Conservation (phyloP, 2,888 invertebrate species). For the Cephus pygmeus region DNA sequence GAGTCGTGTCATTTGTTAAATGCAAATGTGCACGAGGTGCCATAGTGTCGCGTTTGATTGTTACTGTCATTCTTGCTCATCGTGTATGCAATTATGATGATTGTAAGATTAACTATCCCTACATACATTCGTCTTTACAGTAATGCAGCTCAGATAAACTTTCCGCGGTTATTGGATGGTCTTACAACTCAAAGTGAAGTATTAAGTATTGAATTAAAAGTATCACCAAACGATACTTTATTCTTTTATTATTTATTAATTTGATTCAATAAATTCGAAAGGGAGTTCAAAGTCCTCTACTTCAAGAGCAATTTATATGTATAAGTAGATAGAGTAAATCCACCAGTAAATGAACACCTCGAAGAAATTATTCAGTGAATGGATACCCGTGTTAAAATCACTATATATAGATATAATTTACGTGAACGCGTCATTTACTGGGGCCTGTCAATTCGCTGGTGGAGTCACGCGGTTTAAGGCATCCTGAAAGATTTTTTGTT, state of each 20-base stretch:
- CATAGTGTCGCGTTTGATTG: background rate
- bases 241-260: background rate
- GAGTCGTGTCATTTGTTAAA: background rate
- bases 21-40: background rate
- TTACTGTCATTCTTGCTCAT: background rate
- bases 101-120: background rate
- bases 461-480: background rate
- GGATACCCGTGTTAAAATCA: too few relatives aligned
- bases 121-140: background rate
- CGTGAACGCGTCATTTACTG: too few relatives aligned
- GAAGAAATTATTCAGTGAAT: too few relatives aligned
- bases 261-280: background rate
- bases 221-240: background rate
- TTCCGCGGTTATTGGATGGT: too few relatives aligned
- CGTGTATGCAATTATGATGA: background rate
- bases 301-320: background rate
- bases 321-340: background rate
- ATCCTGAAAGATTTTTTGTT: background rate
- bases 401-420: too few relatives aligned
- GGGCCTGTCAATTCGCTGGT: too few relatives aligned
- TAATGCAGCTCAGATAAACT: background rate
- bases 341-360: too few relatives aligned
- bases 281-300: background rate
- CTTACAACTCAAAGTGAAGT: background rate
- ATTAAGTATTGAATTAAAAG: background rate